Evolutionary conservation across 2,888 invertebrate genomes (phyloP), one percentile per base, ranked within the genome.

Genomic region (Scotopteryx bipunctaria): DNA sequence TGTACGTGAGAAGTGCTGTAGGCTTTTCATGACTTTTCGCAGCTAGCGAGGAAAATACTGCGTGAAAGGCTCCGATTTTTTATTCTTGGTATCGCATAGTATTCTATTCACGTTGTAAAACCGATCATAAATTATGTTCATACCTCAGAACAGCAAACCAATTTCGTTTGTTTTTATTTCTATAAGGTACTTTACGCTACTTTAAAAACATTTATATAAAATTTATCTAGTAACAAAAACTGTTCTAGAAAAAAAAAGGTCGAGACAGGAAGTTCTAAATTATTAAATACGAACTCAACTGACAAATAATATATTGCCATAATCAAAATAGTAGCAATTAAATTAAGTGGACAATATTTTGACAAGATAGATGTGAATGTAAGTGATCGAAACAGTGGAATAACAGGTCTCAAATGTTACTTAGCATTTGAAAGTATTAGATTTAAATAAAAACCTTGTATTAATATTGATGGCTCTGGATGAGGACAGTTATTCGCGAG

Each of bases 401-500:
- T 15, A 48, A 41, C 48, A 15, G 41, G 41, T 48, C 16, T 27
- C 13, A 37, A 29, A 14, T 25, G 15, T 17, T 35, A 15, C 3
- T 31, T 14, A 46, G 13, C 8, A 38, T 47, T 17, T 15, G 5
- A 11, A 25, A 6, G 8, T n/a, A 46, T 23, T 16, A 29, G 8
- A 38, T 44, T 42, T 42, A 25, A 49, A 48, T 42, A 42, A 47
- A 42, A 43, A 37, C 31, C 36, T 49, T 29, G 36, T 37, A 31
- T 51, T 35, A 45, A 45, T 51, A 51, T 51, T 45, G n/a, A 51
- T 51, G 40, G 27, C 31, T 23, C 23, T 38, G 32, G 29, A 47
- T 27, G 16, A 21, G 11, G 53, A 56, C 59, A 56, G 59, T 62
- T 62, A 59, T 50, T 59, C 38, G 48, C 37, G 17, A 48, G 52